phyloP scores from a whole-genome alignment of 2,113 vertebrate species.

The Spea bombifrons region DNA sequence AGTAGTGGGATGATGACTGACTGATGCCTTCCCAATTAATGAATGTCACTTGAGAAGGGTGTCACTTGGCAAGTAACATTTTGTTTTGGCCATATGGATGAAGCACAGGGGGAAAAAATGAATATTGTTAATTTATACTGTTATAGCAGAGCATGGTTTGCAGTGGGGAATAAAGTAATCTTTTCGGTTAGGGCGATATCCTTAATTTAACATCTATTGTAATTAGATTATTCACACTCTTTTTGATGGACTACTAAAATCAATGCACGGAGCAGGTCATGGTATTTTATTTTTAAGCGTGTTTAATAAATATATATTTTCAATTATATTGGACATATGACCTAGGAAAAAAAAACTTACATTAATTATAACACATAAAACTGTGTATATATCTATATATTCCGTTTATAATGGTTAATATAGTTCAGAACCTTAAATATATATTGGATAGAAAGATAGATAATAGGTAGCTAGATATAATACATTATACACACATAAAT shows the following conservation, averaged over 20 bases:
- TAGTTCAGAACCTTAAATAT: no score
- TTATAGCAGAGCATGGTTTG: not conserved
- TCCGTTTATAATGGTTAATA: no score
- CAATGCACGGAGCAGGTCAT: not conserved
- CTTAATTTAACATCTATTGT: slow-evolving; percentile 6
- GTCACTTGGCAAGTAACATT: slow-evolving; percentile 30
- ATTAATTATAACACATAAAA: no score
- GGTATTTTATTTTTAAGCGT: no score
- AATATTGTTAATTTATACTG: not conserved
- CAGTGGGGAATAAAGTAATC: slow-evolving; percentile 6
- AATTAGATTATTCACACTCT: slow-evolving; percentile 20
- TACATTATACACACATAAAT: no score
- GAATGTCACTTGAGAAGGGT: slow-evolving; percentile 38
- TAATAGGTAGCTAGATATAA: no score
- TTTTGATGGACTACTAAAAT: not conserved
- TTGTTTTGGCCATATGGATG: slow-evolving; percentile 23
- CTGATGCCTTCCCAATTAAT: slow-evolving; percentile 41
- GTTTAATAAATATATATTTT: no score
- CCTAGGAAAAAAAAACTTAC: no score
- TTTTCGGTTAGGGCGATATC: not conserved
- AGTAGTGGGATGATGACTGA: slow-evolving; percentile 39
- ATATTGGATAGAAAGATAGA: no score
- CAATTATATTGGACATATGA: no score
- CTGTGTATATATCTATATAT: no score
- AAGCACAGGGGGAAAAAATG: not conserved